Base-by-base conservation (phyloP, 2,888 invertebrate species). In the Melanotus villosus region DNA sequence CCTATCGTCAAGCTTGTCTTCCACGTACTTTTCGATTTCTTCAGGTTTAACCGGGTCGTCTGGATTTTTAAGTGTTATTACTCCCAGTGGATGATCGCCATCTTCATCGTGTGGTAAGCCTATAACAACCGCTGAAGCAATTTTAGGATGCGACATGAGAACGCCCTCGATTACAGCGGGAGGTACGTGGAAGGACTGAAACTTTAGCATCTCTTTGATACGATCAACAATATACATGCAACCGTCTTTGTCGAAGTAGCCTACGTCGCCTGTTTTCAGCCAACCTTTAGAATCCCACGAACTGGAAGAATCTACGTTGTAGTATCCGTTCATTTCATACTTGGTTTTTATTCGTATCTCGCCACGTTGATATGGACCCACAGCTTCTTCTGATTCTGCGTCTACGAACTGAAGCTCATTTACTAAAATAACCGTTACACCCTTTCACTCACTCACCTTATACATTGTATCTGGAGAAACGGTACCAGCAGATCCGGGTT, bases 151-250 rank as follows among this genome's bases (percentile, higher is more conserved):
- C 10, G 71, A 50, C 18, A 73, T 54, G 23, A 84, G 65, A 54
- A 79, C 69, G 41, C 73, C 73, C 73, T 84, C 84, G 2, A 84
- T 19, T 58, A 79, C 69, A 2, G 80, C 79, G 0, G 84, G 83
- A 19, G 80, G 73, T 2, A 89, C 87, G 78, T 88, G 88, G 80
- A 85, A 82, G 41, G 81, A 85, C 70, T 79, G 85, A 72, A 86
- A 89, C 76, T 88, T 88, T 5, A 89, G 79, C 70, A 88, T 78
- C 70, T 87, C 82, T 71, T 89, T 89, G 3, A 86, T 83, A 19
- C 89, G 82, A 38, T 88, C 88, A 0, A 87, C 83, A 34, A 86
- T 84, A 76, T 80, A 88, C 68, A 84, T 86, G 72, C 86, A 85
- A 73, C 81, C 81, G 10, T 85, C 80, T 16, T 86, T 84, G 68